These are phyloP conservation scores for Limanda limanda DNA, from an alignment of 2,113 vertebrate species.

Conservation along the genomic window DNA sequence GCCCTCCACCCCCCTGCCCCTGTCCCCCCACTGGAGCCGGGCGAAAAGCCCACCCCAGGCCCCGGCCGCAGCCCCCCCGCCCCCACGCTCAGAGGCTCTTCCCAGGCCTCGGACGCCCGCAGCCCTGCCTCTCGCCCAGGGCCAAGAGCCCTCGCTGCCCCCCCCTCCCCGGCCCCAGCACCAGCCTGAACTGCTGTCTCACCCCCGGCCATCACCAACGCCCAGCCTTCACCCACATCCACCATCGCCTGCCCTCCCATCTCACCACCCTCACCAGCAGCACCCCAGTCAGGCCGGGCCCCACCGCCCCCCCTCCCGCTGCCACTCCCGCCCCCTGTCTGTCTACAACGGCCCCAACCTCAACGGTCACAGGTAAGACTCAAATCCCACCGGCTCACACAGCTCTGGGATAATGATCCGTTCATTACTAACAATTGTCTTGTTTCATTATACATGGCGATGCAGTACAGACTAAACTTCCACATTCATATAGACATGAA, in stretches of 20 bases:
- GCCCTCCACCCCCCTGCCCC: constrained; percentile 62
- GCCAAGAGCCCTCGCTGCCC: constrained; percentile 74
- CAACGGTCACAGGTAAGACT: constrained; percentile 92
- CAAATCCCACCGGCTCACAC: background rate
- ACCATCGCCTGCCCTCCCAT: constrained; percentile 83
- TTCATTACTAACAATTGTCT: no score
- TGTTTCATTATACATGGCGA: background rate
- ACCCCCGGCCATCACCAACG: constrained; percentile 64
- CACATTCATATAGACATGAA: constrained; percentile 47
- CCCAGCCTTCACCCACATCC: constrained; percentile 76
- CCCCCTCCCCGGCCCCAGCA: constrained; percentile 74
- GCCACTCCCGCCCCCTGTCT: constrained; percentile 85
- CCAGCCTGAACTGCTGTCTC: constrained; percentile 68
- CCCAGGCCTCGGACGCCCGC: constrained; percentile 72
- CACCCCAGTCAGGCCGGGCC: constrained; percentile 82
- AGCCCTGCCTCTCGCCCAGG: constrained; percentile 79
- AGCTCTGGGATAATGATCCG: background rate
- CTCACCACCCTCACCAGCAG: constrained; percentile 77
- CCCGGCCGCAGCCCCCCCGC: constrained; percentile 67
- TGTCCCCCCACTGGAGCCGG: constrained; percentile 77
- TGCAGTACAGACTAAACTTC: constrained; percentile 18
- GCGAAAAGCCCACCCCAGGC: constrained; percentile 59
- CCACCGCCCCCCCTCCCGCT: constrained; percentile 84
- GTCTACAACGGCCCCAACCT: constrained; percentile 92
- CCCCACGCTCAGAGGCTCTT: constrained; percentile 66